phyloP scores from a whole-genome alignment of 2,888 invertebrate genomes.

The Drosophila pseudotalamancana region DNA sequence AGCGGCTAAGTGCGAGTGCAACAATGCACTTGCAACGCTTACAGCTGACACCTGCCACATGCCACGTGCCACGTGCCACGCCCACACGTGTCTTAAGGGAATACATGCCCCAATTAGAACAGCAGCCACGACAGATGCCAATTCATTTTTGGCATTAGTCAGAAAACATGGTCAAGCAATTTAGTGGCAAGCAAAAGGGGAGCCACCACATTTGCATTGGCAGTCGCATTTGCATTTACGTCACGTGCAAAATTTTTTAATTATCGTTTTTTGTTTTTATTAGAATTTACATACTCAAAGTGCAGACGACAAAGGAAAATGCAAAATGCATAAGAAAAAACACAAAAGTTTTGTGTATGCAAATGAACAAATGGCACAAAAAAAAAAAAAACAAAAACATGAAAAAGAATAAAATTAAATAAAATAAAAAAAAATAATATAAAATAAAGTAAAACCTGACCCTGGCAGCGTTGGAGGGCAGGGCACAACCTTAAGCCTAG shows the following conservation, averaged over 20 bases:
- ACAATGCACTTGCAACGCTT: background rate
- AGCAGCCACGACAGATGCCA: slow-evolving; percentile 62
- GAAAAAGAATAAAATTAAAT: slow-evolving; percentile 10
- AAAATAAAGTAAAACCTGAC: too few relatives aligned
- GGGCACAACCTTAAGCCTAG: slow-evolving; percentile 53
- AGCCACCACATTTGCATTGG: slow-evolving; percentile 7
- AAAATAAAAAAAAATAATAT: slow-evolving; percentile 19
- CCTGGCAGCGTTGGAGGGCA: slow-evolving; percentile 71
- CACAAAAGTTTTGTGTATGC: slow-evolving; percentile 61
- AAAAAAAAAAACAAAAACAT: slow-evolving; percentile 1
- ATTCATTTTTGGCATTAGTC: slow-evolving; percentile 51
- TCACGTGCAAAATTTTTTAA: slow-evolving; percentile 60
- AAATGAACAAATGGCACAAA: slow-evolving; percentile 64
- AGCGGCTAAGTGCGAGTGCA: slow-evolving; percentile 21
- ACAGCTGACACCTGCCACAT: slow-evolving; percentile 1
- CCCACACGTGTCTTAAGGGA: slow-evolving; percentile 54
- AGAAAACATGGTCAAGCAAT: slow-evolving; percentile 25
- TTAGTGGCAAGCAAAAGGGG: background rate
- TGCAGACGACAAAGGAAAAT: slow-evolving; percentile 38
- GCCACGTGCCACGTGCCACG: slow-evolving; percentile 5
- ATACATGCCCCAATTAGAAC: slow-evolving; percentile 63
- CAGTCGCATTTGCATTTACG: slow-evolving; percentile 55
- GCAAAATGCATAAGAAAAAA: slow-evolving; percentile 42
- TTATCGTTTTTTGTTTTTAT: slow-evolving; percentile 52
- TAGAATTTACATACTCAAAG: slow-evolving; percentile 45